Evolutionary conservation across 1,140 invertebrate species (phyloP).

Genomic region (Neuroterus valhalla): DNA sequence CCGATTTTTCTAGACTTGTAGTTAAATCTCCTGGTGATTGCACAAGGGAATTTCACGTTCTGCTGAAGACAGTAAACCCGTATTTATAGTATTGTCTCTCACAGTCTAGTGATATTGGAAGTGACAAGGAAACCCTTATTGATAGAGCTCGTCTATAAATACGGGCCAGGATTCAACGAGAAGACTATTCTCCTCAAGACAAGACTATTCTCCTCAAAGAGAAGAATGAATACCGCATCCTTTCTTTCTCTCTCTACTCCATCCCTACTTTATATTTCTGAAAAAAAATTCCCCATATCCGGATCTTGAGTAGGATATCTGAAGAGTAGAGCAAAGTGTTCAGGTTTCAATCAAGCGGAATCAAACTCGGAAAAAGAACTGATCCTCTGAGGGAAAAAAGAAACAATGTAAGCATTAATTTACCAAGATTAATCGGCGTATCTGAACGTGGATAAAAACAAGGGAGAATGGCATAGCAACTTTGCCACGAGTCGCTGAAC

Average conservation of each 20-base stretch:
- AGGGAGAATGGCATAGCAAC: not conserved
- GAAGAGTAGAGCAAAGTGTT: not conserved
- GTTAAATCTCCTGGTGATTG: not conserved
- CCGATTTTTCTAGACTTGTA: no score
- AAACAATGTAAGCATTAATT: not conserved
- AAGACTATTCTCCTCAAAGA: not conserved
- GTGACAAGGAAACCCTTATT: not conserved
- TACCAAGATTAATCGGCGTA: slow-evolving; percentile 12
- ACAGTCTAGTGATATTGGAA: not conserved
- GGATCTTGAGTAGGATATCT: not conserved
- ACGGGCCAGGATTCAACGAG: not conserved
- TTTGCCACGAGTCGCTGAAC: slow-evolving; percentile 14
- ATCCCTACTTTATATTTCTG: not conserved
- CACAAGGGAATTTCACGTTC: not conserved
- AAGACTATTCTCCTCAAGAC: not conserved
- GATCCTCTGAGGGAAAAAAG: not conserved
- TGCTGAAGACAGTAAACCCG: not conserved
- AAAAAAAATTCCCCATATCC: slow-evolving; percentile 3
- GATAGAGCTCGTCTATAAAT: slow-evolving; percentile 17
- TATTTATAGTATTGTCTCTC: slow-evolving; percentile 1
- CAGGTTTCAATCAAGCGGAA: not conserved
- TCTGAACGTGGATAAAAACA: slow-evolving; percentile 1
- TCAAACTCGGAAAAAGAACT: not conserved
- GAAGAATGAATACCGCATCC: not conserved
- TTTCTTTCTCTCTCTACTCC: not conserved